A percentile compares a stretch with the other conserved stretches of the same genome.
Conservation (phyloP, 2,888 invertebrate species). For the Drosophila aldrichi region DNA sequence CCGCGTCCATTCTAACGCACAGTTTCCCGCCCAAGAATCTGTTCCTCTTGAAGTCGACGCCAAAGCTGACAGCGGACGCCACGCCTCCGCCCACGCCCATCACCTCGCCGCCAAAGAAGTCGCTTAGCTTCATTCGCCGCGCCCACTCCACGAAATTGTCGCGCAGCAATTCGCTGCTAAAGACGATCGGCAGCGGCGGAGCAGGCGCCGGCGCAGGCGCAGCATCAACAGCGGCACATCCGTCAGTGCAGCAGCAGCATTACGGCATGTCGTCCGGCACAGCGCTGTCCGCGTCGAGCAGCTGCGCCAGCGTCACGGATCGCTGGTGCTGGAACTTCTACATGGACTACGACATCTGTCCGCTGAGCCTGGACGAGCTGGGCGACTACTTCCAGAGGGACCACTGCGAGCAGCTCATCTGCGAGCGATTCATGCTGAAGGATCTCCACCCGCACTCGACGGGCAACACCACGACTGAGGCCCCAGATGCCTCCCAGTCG, state of each 20-base stretch:
- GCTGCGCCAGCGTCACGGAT: conserved; percentile 68
- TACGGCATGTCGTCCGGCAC: conserved; percentile 18
- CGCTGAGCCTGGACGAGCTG: conserved; percentile 82
- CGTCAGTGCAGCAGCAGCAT: conserved; percentile 9
- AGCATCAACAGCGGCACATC: conserved; percentile 4
- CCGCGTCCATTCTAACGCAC: conserved; percentile 78
- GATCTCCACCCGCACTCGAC: conserved; percentile 69
- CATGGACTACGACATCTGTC: conserved; percentile 83
- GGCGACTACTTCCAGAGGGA: conserved; percentile 84
- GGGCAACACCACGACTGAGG: neutral
- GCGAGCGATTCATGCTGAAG: conserved; percentile 84
- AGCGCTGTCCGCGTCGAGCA: conserved; percentile 48
- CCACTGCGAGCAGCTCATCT: conserved; percentile 83
- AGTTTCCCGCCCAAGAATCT: conserved; percentile 85
- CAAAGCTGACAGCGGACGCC: conserved; percentile 43
- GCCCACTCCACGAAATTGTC: conserved; percentile 91
- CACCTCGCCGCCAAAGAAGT: conserved; percentile 86
- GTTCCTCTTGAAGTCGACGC: conserved; percentile 84
- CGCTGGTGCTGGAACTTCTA: conserved; percentile 83
- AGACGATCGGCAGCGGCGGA: conserved; percentile 80
- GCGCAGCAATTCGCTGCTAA: conserved; percentile 88
- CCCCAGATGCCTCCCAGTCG: conserved; percentile 36
- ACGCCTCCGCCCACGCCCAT: conserved; percentile 38
- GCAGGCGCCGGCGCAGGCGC: neutral
- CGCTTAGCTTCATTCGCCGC: conserved; percentile 89